phyloP scores from a whole-genome alignment of 2,113 vertebrate genomes.

The Hassar affinis region DNA sequence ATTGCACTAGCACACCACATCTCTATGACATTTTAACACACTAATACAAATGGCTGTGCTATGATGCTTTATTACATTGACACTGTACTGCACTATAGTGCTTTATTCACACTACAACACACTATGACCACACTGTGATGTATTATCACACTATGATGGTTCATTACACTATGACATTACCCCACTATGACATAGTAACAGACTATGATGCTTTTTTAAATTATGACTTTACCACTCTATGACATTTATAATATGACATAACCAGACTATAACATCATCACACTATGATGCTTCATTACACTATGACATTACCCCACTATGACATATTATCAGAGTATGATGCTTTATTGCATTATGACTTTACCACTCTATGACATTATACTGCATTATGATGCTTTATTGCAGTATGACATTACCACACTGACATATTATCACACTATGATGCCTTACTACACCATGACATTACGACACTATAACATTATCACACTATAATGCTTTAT shows the following conservation, averaged over 20 bases:
- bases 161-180: neutral
- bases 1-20: neutral
- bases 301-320: no score
- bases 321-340: neutral
- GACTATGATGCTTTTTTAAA: neutral
- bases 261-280: neutral
- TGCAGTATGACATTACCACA: neutral
- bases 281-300: no score
- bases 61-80: no score
- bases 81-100: neutral
- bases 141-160: neutral
- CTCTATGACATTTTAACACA: neutral
- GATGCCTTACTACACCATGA: neutral
- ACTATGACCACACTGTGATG: no score
- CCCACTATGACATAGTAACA: neutral
- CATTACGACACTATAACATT: neutral
- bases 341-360: neutral
- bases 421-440: no score
- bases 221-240: neutral
- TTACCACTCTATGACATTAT: neutral
- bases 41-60: no score
- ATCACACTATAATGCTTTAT: neutral
- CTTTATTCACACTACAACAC: neutral
- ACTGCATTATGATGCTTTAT: neutral
- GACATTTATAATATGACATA: neutral